Base-by-base conservation (phyloP, 2,113 vertebrate genomes). In the Cyanistes caeruleus region DNA sequence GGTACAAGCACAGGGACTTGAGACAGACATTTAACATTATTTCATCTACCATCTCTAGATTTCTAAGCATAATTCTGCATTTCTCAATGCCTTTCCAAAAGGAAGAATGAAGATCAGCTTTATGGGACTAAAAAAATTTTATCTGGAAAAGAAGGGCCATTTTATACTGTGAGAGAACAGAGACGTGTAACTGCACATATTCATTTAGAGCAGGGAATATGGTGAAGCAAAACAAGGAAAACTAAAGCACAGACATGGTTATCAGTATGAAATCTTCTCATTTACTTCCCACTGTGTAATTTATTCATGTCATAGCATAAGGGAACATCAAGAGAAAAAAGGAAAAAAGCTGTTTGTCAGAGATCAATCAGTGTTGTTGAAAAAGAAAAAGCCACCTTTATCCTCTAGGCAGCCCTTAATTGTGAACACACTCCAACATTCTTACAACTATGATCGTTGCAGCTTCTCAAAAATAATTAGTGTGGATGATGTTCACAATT, bases 281-380 rank as follows among this genome's bases (percentile, higher is more conserved):
- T 96, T 96, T 94, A 90, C 72, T 48, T 87, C 94, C 80, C 80
- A 82, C 84, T 80, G 68, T 74, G 90, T 92, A 97, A 97, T 97
- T 96, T 97, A 95, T 96, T 97, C 94, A 93, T 92, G 94, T 93
- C 90, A 84, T 48, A 95, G 90, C 56, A 94, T 92, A 95, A 96
- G 64, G 75, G 56, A 93, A 91, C 83, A 92, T 84, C 10, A 8
- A 74, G 85, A 96, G 70, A 95, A 96, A 87, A 55, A 79, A 78
- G 63, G 25, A 55, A 94, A 93, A 82, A 68, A 63, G 59, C 85
- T 83, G 69, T 86, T 49, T 84, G 90, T 96, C 77, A 92, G 52
- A 95, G 73, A 93, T 96, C 59, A 89, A 7, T 87, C 83, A 18
- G 1, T 89, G 85, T 78, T 91, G 59, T 74, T 64, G 41, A 73